These are phyloP conservation scores for Uria lomvia DNA, from an alignment of 2,113 vertebrate genomes.

Conservation along the genomic window DNA sequence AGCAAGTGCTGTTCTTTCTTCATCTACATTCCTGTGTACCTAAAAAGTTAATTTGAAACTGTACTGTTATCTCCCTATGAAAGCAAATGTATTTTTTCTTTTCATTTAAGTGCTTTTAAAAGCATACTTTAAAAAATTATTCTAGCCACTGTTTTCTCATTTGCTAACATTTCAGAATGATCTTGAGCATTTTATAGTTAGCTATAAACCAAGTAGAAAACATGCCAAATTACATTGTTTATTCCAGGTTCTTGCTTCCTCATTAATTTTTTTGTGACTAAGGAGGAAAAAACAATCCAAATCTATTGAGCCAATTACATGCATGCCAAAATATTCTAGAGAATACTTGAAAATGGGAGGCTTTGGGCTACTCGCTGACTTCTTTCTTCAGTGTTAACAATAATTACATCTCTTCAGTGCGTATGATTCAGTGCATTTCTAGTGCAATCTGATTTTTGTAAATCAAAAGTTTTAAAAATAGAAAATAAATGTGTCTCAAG, in stretches of 20 bases:
- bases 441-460: not conserved
- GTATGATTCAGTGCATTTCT: not conserved
- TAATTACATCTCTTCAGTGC: not conserved
- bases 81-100: not conserved
- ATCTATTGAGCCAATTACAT: not conserved
- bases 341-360: not conserved
- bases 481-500: not conserved
- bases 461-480: not conserved
- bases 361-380: not conserved
- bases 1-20: not conserved
- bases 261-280: not conserved
- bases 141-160: conserved; percentile 21
- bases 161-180: conserved; percentile 11
- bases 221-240: not conserved
- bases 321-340: not conserved
- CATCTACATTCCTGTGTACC: not conserved
- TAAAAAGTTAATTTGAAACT: conserved; percentile 10
- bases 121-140: not conserved
- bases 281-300: not conserved
- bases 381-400: not conserved
- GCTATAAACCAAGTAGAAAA: conserved; percentile 27
- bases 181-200: conserved; percentile 5
- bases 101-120: conserved; percentile 22
- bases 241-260: not conserved
- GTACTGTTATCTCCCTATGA: not conserved